These are phyloP conservation scores for Enteromius paludinosus DNA, from an alignment of 2,797 vertebrate species.

Conservation along the genomic window DNA sequence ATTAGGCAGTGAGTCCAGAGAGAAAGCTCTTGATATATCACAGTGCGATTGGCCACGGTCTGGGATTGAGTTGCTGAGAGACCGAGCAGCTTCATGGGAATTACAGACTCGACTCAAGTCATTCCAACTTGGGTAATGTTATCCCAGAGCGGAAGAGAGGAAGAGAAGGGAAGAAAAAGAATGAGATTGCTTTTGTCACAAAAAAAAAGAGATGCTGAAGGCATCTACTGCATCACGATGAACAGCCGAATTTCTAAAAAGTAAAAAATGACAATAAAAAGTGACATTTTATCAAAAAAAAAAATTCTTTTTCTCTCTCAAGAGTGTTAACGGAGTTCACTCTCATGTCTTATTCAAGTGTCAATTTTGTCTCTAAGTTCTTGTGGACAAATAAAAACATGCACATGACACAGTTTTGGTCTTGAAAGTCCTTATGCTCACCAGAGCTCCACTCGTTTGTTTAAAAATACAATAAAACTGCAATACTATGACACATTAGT, in stretches of 20 bases:
- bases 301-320: neutral
- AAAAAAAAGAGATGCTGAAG: slow-evolving; percentile 76
- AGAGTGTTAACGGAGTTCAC: neutral
- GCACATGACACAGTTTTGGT: neutral
- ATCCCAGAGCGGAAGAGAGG: slow-evolving; percentile 63
- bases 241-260: neutral
- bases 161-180: slow-evolving; percentile 54
- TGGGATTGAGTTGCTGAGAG: slow-evolving; percentile 81
- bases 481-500: neutral
- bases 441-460: neutral
- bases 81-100: slow-evolving; percentile 79
- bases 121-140: slow-evolving; percentile 83
- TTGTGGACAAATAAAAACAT: neutral
- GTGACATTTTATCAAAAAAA: neutral
- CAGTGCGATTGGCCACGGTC: slow-evolving; percentile 76
- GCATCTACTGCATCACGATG: slow-evolving; percentile 5
- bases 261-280: slow-evolving; percentile 29
- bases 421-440: neutral
- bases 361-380: neutral
- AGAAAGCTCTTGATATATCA: slow-evolving; percentile 79
- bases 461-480: neutral
- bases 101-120: slow-evolving; percentile 81
- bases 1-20: slow-evolving; percentile 62
- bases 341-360: neutral
- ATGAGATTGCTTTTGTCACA: slow-evolving; percentile 78